Conservation (phyloP, 2,797 vertebrate species). For the Coendou prehensilis region DNA sequence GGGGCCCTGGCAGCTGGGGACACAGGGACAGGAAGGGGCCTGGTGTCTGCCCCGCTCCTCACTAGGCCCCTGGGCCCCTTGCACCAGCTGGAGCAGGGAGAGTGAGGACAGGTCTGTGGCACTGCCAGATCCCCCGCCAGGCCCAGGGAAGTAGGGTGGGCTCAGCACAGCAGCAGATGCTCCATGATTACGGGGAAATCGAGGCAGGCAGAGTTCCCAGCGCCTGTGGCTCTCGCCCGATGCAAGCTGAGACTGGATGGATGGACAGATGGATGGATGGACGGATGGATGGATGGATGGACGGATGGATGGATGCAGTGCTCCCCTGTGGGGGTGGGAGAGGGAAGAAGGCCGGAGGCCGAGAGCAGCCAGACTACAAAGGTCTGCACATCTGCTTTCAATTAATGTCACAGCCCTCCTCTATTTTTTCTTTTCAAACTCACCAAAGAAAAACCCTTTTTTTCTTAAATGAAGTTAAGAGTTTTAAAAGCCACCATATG, state of each 20-base stretch:
- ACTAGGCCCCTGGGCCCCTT: background rate
- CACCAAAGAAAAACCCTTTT: background rate
- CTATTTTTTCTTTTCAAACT: background rate
- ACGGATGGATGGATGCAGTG: fast-evolving
- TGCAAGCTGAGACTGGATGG: background rate
- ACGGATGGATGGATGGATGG: background rate
- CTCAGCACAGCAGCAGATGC: background rate
- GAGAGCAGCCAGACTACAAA: fast-evolving
- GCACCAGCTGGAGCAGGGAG: background rate
- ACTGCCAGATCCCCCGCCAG: background rate
- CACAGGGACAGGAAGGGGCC: background rate
- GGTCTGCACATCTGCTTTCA: background rate
- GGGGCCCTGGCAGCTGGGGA: background rate
- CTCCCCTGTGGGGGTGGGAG: fast-evolving
- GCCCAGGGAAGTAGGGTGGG: background rate
- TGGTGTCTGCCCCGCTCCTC: fast-evolving
- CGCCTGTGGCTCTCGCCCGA: fast-evolving
- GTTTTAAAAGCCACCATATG: background rate
- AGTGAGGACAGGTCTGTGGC: background rate
- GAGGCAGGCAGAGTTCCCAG: background rate
- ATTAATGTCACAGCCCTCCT: background rate
- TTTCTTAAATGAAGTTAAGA: slow-evolving; percentile 47
- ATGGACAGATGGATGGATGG: too few relatives aligned
- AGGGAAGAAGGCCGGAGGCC: fast-evolving
- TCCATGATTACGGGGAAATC: background rate